These are phyloP conservation scores for Embiotoca jacksoni DNA, from an alignment of 2,113 vertebrate genomes.

Conservation along the genomic window DNA sequence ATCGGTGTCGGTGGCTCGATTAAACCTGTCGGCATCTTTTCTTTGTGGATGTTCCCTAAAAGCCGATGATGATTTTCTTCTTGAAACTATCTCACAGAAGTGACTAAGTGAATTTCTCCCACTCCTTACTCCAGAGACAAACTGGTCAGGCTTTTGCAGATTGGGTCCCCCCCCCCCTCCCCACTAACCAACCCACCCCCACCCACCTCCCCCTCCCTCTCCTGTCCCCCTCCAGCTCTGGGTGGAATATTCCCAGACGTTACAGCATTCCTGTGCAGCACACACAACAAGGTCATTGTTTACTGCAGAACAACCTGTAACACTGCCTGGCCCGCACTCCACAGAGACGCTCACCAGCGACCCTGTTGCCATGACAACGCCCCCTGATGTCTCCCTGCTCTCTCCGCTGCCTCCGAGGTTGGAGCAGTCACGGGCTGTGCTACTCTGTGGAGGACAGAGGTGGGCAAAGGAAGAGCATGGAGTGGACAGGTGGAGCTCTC, in stretches of 20 bases:
- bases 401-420: constrained; percentile 53
- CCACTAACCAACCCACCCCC: neutral
- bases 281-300: constrained; percentile 89
- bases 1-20: constrained; percentile 49
- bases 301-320: constrained; percentile 87
- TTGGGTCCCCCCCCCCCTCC: constrained; percentile 38
- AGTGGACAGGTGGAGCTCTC: constrained; percentile 32
- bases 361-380: constrained; percentile 78
- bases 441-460: constrained; percentile 39
- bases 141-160: constrained; percentile 51
- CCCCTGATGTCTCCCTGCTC: constrained; percentile 76
- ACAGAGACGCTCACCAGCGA: constrained; percentile 79
- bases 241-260: constrained; percentile 85
- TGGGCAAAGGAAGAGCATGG: neutral
- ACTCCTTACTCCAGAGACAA: constrained; percentile 50
- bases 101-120: constrained; percentile 65
- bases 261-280: constrained; percentile 86
- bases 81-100: constrained; percentile 64
- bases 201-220: constrained; percentile 4
- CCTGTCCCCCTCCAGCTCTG: constrained; percentile 42
- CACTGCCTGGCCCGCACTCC: constrained; percentile 81
- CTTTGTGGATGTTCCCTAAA: constrained; percentile 48
- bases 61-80: constrained; percentile 49
- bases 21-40: constrained; percentile 36
- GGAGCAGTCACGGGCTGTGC: constrained; percentile 52